Conservation (phyloP, 2,888 invertebrate species). For the Ischnus inquisitorius region DNA sequence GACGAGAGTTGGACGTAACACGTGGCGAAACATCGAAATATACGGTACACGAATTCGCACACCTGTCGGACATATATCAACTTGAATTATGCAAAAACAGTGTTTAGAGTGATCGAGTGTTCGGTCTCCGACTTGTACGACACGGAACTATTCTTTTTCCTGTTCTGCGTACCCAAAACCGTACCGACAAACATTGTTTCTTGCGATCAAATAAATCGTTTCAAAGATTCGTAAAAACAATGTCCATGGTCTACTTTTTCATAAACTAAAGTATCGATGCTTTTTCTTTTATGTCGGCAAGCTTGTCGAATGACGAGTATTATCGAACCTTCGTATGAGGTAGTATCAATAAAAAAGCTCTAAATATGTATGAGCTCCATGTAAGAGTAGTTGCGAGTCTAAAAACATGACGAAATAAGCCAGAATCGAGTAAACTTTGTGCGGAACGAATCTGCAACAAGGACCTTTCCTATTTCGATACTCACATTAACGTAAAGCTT, state of each 20-base stretch:
- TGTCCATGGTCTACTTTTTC: too few species aligned
- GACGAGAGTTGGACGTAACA: constrained; percentile 11
- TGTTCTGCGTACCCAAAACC: not conserved
- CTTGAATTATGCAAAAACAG: constrained; percentile 4
- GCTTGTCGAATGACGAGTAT: too few species aligned
- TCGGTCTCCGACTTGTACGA: not conserved
- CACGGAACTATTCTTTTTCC: not conserved
- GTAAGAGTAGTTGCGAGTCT: not conserved
- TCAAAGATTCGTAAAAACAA: too few species aligned
- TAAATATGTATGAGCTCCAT: not conserved
- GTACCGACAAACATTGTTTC: not conserved
- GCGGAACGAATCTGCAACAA: not conserved
- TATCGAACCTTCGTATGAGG: too few species aligned
- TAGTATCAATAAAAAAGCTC: too few species aligned
- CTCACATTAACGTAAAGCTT: constrained; percentile 28
- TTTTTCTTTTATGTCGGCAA: too few species aligned
- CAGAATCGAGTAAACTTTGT: not conserved
- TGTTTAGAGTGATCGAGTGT: constrained; percentile 2
- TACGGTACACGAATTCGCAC: constrained; percentile 48
- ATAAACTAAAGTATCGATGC: too few species aligned
- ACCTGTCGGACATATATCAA: constrained; percentile 32
- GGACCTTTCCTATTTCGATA: not conserved
- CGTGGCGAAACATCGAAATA: constrained; percentile 48
- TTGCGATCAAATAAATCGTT: not conserved
- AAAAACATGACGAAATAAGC: constrained; percentile 22